Evolutionary conservation across 2,113 vertebrate genomes (phyloP), one percentile per base, ranked within the genome.

Genomic region (Bungarus multicinctus): DNA sequence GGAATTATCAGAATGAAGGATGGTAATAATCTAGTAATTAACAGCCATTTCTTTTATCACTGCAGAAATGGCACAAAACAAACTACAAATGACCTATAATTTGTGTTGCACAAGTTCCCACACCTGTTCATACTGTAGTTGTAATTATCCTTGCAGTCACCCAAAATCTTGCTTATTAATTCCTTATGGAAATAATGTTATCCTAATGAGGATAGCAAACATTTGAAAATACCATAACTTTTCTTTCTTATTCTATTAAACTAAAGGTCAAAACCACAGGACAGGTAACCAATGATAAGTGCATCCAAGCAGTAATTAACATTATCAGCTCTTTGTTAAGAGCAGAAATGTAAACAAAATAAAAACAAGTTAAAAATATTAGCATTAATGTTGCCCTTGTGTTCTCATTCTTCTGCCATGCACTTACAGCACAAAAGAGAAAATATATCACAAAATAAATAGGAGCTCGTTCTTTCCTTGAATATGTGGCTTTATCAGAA

Each of bases 1-100:
- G 93, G 81, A 96, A 96, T 97, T 96, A 97, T 85, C 94, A 97
- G 89, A 97, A 97, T 94, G 96, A 97, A 96, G n/a, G 93, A 94
- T 92, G 87, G 91, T 93, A 96, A 97, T 96, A 97, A 96, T 88
- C 92, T 95, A 60, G 55, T 93, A 97, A 96, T 97, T 97, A 97
- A 94, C 89, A 96, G 85, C 89, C 95, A 96, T 97, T 97, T 95
- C 30, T 97, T 97, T 95, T 95, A 95, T 96, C 93, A 89, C 74
- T 91, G 87, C 93, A 90, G n/a, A 95, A 96, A 97, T 96, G 91
- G 47, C 85, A 96, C 91, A 93, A 94, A 54, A 91, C 94, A 96
- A 96, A 94, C 64, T 97, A 34, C 87, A 95, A 81, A 57, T 97
- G 97, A 96, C 95, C 93, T 96, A 69, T 95, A 95, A 57, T 92